Evolutionary conservation across 1,140 invertebrate genomes (phyloP).

Genomic region (Papilio glaucus): DNA sequence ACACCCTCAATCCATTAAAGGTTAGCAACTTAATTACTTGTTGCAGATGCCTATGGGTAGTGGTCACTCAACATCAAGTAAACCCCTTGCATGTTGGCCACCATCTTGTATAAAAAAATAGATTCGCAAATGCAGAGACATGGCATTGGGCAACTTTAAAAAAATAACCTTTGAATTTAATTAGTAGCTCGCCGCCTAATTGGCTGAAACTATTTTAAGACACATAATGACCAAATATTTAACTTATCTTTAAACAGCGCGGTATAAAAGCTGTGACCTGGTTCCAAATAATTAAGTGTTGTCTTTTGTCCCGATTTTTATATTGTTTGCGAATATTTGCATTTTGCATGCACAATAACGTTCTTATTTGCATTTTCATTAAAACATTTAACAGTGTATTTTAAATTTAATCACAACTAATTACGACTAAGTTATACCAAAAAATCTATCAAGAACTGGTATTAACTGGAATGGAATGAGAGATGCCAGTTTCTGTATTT

Average conservation of each 20-base stretch:
- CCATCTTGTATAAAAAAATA: no score
- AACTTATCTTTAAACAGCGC: conserved; percentile 11
- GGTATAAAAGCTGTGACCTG: conserved; percentile 15
- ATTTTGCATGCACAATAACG: conserved; percentile 2
- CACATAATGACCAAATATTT: conserved; percentile 11
- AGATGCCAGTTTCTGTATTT: no score
- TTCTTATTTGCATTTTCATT: not conserved
- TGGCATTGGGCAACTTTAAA: no score
- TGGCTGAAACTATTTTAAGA: conserved; percentile 7
- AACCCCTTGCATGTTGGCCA: no score
- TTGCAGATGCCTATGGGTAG: no score
- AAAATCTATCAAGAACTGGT: no score
- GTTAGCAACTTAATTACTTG: no score
- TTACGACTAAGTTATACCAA: no score
- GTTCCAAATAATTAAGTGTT: conserved; percentile 26
- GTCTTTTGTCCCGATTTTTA: not conserved
- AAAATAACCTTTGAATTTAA: no score
- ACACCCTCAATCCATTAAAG: no score
- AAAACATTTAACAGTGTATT: not conserved
- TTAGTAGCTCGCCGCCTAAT: not conserved
- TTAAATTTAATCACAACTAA: not conserved
- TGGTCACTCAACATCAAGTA: no score
- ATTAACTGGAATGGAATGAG: not conserved
- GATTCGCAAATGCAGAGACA: no score
- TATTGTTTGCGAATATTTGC: not conserved